Evolutionary conservation across 2,113 vertebrate species (phyloP).

Genomic region (Tautogolabrus adspersus): DNA sequence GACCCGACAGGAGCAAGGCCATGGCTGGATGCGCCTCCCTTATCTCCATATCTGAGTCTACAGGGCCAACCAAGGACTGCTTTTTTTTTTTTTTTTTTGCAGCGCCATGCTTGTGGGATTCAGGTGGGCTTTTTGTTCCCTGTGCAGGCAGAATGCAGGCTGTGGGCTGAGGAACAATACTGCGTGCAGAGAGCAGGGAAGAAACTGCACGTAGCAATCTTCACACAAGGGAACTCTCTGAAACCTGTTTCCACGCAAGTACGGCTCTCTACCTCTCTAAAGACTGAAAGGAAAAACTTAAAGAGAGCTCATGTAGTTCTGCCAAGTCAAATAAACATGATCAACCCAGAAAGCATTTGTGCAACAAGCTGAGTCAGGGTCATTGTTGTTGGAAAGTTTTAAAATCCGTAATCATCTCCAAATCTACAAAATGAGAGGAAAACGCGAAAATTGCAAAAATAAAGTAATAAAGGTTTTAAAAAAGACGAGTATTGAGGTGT

Average conservation of each 20-base stretch:
- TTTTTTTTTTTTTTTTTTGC: constrained; percentile 17
- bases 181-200: constrained; percentile 63
- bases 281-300: not conserved
- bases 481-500: not conserved
- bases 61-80: constrained; percentile 45
- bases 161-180: constrained; percentile 80
- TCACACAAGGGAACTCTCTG: constrained; percentile 60
- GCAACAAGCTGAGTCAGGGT: not conserved
- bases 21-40: constrained; percentile 73
- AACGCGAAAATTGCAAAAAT: not conserved
- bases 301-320: not conserved
- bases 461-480: not conserved
- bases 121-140: constrained; percentile 75
- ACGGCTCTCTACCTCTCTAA: constrained; percentile 20
- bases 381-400: constrained; percentile 5
- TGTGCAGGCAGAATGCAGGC: constrained; percentile 76
- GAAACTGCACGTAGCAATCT: constrained; percentile 82
- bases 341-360: constrained; percentile 6
- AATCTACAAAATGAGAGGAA: not conserved
- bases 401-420: not conserved
- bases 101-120: constrained; percentile 60
- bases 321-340: constrained; percentile 32
- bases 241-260: constrained; percentile 27
- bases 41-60: constrained; percentile 74
- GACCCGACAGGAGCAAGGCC: constrained; percentile 72